phyloP scores from a whole-genome alignment of 2,888 invertebrate species.

The Piscicola geometra region DNA sequence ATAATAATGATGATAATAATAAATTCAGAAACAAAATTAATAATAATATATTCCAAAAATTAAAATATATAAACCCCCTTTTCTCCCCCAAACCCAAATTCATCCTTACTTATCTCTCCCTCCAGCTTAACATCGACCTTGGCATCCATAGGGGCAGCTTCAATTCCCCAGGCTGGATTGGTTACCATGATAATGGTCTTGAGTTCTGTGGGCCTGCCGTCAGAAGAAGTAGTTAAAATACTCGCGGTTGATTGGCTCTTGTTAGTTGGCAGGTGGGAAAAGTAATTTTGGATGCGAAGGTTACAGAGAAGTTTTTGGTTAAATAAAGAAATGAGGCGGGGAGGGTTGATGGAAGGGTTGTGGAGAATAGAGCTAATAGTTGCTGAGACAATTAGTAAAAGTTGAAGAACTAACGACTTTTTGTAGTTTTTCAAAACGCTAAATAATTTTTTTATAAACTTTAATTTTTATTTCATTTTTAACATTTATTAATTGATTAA shows the following conservation, averaged over 20 bases:
- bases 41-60: too few species aligned
- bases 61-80: neutral
- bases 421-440: too few species aligned
- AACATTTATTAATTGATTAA: neutral
- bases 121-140: conserved; percentile 84
- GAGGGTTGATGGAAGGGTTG: too few species aligned
- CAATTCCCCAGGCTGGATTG: conserved; percentile 87
- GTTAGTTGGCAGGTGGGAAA: too few species aligned
- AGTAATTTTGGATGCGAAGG: neutral
- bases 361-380: too few species aligned
- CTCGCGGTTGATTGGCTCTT: conserved; percentile 57
- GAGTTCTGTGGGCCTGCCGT: conserved; percentile 55
- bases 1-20: too few species aligned
- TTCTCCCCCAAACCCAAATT: neutral
- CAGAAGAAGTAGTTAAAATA: conserved; percentile 56
- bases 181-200: conserved; percentile 70
- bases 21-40: too few species aligned
- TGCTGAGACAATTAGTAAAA: too few species aligned
- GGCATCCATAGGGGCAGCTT: conserved; percentile 94
- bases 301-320: too few species aligned
- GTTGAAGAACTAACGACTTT: too few species aligned
- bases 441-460: neutral
- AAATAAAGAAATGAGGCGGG: too few species aligned
- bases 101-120: neutral
- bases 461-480: neutral